Base-by-base conservation (phyloP, 2,113 vertebrate genomes). In the Formicarius rufipectus region DNA sequence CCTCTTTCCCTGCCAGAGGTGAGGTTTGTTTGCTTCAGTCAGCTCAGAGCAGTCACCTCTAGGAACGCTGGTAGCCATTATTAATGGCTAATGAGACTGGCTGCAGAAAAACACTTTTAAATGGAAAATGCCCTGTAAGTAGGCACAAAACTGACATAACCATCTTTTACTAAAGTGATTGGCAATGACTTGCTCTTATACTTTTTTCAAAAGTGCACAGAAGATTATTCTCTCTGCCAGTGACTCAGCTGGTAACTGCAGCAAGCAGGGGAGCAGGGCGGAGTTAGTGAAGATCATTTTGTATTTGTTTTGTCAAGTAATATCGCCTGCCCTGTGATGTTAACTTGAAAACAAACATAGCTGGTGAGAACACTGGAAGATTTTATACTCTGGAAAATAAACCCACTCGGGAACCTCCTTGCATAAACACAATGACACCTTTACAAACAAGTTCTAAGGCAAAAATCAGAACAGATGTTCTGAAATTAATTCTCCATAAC, bases 271-370 rank as follows among this genome's bases (percentile, higher is more conserved):
- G 52, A 90, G 60, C 5, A 63, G 72, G 79, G 79, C 71, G 87
- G 87, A 63, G 82, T 69, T 78, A 31, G 23, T 42, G 33, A 79
- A 62, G 63, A 67, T 55, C 9, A 2, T 53, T 52, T 71, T 89
- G 9, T 83, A 62, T 95, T 96, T 95, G 89, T 90, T 95, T 95
- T 96, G 60, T 75, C 44, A 91, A 89, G 40, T 59, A 76, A 4
- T 69, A 66, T 37, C 89, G 87, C 53, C 58, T 82, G 64, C 49
- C 56, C 28, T 30, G 14, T 24, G 75, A 89, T 27, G 35, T 85
- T 75, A 84, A 76, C 80, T 68, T 79, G 89, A 87, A 95, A 94
- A 84, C 75, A 93, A 93, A 86, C 47, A 93, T 17, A 35, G 37
- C 74, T 23, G 21, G 27, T 6, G 24, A 93, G 79, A 74, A 81